phyloP scores from a whole-genome alignment of 2,113 vertebrate species.

The Chinchilla lanigera region DNA sequence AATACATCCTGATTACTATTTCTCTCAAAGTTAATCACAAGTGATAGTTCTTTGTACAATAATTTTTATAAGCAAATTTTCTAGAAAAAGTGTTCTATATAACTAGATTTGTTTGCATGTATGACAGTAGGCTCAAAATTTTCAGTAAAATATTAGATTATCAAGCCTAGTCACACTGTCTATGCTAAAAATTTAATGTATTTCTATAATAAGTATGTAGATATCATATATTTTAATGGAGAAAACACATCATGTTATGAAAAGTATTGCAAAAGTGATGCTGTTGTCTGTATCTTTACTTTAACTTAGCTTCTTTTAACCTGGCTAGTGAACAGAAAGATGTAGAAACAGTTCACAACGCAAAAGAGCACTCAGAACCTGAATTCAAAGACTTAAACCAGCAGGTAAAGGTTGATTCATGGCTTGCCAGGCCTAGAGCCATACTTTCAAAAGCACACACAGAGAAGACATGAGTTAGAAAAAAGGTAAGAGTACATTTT shows the following conservation, averaged over 20 bases:
- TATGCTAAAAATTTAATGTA: not conserved
- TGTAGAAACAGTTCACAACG: slow-evolving; percentile 52
- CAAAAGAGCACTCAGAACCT: slow-evolving; percentile 29
- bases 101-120: not conserved
- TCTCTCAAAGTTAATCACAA: not conserved
- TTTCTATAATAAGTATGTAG: not conserved
- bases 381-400: slow-evolving; percentile 19
- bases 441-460: not conserved
- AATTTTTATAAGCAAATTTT: not conserved
- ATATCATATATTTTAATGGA: not conserved
- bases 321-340: not conserved
- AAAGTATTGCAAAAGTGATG: not conserved
- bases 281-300: not conserved
- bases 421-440: not conserved
- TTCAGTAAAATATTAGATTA: not conserved
- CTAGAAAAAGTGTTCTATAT: not conserved
- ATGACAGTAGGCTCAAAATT: slow-evolving; percentile 26
- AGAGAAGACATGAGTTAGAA: not conserved
- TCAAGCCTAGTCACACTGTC: not conserved
- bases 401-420: slow-evolving; percentile 27
- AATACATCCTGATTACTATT: not conserved
- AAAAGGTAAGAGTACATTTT: not conserved
- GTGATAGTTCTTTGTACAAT: not conserved
- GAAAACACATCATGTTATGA: not conserved
- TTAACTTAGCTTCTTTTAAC: not conserved